A percentile compares a stretch with the other conserved stretches of the same genome.
phyloP scores from a whole-genome alignment of 2,113 vertebrate species.

The Apeltes quadracus region DNA sequence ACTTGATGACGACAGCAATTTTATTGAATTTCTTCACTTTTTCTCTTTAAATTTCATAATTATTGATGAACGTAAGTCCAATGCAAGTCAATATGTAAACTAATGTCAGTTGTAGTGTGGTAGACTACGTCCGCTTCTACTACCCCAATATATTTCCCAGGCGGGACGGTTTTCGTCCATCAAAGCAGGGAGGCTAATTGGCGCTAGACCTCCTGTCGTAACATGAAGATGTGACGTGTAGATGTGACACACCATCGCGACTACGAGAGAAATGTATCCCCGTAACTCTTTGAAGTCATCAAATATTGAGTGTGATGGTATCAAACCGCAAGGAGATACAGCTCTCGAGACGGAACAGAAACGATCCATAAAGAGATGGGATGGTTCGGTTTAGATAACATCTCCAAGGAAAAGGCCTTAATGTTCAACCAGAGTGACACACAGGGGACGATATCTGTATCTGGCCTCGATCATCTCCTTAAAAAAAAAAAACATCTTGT shows the following conservation, averaged over 20 bases:
- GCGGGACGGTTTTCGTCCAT: background rate
- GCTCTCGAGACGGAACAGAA: conserved; percentile 49
- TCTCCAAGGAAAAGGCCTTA: conserved; percentile 49
- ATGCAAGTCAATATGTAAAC: background rate
- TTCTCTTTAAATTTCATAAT: background rate
- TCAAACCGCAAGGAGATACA: conserved; percentile 56
- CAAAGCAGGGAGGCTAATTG: background rate
- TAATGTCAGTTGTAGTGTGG: background rate
- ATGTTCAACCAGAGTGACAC: conserved; percentile 43
- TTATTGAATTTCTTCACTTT: background rate
- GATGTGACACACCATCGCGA: conserved; percentile 36
- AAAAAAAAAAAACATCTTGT: background rate
- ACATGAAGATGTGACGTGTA: conserved; percentile 5
- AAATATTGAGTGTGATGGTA: conserved; percentile 66
- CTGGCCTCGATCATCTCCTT: background rate
- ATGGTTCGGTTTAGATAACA: conserved; percentile 58
- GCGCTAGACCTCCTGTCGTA: background rate
- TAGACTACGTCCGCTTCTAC: too few relatives aligned
- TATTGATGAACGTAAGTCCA: background rate
- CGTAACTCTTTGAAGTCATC: conserved; percentile 46
- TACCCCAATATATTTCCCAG: background rate
- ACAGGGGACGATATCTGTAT: conserved; percentile 45
- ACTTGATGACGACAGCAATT: too few relatives aligned
- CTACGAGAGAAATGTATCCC: conserved; percentile 36
- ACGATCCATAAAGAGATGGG: conserved; percentile 50